Conservation (phyloP, 1,140 invertebrate species). For the Schlechtendalia chinensis region DNA sequence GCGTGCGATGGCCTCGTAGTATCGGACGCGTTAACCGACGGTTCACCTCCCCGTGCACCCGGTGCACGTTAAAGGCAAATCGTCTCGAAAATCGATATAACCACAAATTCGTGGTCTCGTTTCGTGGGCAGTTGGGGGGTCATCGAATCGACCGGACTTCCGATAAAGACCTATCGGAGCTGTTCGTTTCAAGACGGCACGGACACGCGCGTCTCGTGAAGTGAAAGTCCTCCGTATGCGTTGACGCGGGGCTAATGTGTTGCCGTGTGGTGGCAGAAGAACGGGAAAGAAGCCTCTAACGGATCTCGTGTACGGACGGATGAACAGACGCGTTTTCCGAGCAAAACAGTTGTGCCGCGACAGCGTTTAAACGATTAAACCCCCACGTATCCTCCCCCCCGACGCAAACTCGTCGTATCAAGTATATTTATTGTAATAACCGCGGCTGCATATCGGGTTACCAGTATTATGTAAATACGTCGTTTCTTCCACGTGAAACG, state of each 20-base stretch:
- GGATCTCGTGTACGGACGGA: neutral
- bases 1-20: neutral
- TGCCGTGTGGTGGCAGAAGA: neutral
- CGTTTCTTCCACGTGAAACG: neutral
- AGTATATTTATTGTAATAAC: neutral
- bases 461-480: neutral
- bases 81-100: conserved; percentile 26
- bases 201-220: neutral
- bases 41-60: too few species aligned
- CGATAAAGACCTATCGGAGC: too few species aligned
- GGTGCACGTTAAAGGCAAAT: neutral
- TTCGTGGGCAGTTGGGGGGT: neutral
- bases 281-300: neutral
- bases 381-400: neutral
- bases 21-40: neutral
- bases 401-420: too few species aligned
- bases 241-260: neutral
- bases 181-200: neutral
- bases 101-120: conserved; percentile 20
- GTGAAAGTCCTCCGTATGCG: conserved; percentile 12
- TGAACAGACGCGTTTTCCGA: neutral
- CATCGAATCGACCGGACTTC: neutral
- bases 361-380: conserved; percentile 19
- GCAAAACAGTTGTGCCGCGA: neutral
- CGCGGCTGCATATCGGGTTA: neutral